Base-by-base conservation (phyloP, 2,797 vertebrate species). In the Pagetopsis macropterus region DNA sequence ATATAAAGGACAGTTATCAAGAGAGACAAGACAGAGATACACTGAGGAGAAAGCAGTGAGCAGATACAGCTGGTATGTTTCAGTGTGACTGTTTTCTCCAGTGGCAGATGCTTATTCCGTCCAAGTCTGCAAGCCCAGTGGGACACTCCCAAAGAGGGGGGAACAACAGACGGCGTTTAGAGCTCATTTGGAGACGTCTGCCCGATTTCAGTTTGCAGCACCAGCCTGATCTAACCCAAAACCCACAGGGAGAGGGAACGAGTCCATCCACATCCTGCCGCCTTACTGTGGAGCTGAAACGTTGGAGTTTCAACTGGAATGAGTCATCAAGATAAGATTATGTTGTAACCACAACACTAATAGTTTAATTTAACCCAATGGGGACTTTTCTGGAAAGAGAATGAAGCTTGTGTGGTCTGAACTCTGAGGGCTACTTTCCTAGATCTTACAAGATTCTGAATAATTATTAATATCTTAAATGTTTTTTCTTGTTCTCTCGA, bases 91-190 rank as follows among this genome's bases (percentile, higher is more conserved):
- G 41, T 37, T 63, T 68, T 70, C 61, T 70, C 57, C 52, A 62
- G 56, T 21, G 55, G 57, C 71, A 69, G 65, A 65, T 12, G 44
- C 23, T 65, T 23, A 46, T 27, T n/a, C 9, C 2, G 33, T 81
- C 49, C 72, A 70, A 37, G 82, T 67, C 59, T 75, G 45, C 51
- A 2, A 75, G 78, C 70, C 80, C 73, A 23, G 74, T 46, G 75
- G 72, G 81, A 83, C 61, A 63, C 72, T 84, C 87, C 76, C 79
- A 81, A 23, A 54, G 67, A 21, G 41, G 65, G 65, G 48, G 51
- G 51, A 46, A 75, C 69, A 77, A 72, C 86, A 90, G 88, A 83
- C 76, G 64, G 82, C 44, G 52, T 81, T 87, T 65, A 85, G 58
- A 69, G 78, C 85, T 84, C 82, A 78, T 87, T 74, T 83, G 56